phyloP scores from a whole-genome alignment of 2,113 vertebrate genomes.

The zebrafish (Danio rerio) region DNA sequence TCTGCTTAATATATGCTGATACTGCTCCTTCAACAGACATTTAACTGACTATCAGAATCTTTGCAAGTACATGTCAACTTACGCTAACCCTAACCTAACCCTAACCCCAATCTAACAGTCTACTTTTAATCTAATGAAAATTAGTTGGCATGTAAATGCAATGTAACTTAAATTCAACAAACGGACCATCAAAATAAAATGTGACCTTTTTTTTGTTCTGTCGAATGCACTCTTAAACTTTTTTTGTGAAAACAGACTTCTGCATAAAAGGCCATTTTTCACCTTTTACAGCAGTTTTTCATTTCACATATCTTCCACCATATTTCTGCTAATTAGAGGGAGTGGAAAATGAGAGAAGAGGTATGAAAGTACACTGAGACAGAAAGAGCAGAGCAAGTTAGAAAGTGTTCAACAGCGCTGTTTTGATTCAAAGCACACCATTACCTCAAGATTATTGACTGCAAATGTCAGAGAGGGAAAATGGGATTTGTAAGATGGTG shows the following conservation, averaged over 20 bases:
- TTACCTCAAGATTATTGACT: conserved; percentile 71
- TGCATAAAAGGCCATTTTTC: background rate
- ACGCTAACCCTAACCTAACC: too few species aligned
- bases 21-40: too few species aligned
- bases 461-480: conserved; percentile 67
- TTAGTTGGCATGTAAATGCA: too few species aligned
- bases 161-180: background rate
- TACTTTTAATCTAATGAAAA: too few species aligned
- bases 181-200: too few species aligned
- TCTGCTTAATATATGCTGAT: too few species aligned
- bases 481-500: conserved; percentile 54
- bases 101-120: too few species aligned
- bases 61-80: too few species aligned
- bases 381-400: background rate
- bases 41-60: too few species aligned
- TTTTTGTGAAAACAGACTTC: background rate
- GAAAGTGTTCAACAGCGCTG: conserved; percentile 3
- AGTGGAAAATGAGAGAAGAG: background rate
- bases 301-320: conserved; percentile 6
- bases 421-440: conserved; percentile 67
- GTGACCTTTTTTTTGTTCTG: conserved; percentile 1
- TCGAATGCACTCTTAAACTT: background rate
- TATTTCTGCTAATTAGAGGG: conserved; percentile 33
- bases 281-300: background rate
- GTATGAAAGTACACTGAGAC: background rate